Percentiles rank a stretch among this genome's conserved stretches.
Evolutionary conservation across 1,140 invertebrate genomes (phyloP).

Genomic region (Pollicipes pollicipes): DNA sequence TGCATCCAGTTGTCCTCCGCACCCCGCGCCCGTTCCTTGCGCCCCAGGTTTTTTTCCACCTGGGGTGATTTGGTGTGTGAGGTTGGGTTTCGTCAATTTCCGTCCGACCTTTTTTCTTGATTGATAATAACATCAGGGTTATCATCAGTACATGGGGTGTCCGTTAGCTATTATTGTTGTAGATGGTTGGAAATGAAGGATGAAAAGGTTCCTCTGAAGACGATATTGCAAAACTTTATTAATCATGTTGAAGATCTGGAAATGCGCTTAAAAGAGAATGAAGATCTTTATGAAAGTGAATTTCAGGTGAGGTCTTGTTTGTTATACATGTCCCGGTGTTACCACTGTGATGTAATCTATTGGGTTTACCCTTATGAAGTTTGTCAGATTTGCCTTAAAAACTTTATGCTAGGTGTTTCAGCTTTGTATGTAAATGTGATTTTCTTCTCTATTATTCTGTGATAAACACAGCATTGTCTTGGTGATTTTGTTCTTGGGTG

Average conservation of each 20-base stretch:
- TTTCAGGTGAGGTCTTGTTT: constrained; percentile 29
- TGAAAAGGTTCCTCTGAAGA: constrained; percentile 27
- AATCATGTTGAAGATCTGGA: constrained; percentile 34
- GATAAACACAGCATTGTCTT: too few relatives aligned
- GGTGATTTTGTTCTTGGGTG: too few relatives aligned
- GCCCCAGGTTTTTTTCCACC: too few relatives aligned
- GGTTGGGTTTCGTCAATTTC: too few relatives aligned
- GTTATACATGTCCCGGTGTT: constrained; percentile 14
- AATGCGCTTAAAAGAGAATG: constrained; percentile 23
- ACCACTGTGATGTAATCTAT: background rate
- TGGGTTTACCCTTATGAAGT: too few relatives aligned
- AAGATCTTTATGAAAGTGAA: constrained; percentile 32
- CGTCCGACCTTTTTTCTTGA: too few relatives aligned
- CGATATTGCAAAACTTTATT: constrained; percentile 33
- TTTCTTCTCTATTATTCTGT: too few relatives aligned
- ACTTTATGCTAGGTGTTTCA: background rate
- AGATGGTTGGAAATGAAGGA: constrained; percentile 19
- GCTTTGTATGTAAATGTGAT: too few relatives aligned
- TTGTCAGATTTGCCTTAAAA: background rate
- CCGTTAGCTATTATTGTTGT: constrained; percentile 13
- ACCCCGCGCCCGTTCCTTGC: too few relatives aligned
- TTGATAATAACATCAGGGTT: too few relatives aligned
- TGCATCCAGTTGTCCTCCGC: too few relatives aligned
- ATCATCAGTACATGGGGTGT: constrained; percentile 7
- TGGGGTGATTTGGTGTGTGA: too few relatives aligned